Base-by-base conservation (phyloP, 2,888 invertebrate species). In the Nyleta sp. region DNA sequence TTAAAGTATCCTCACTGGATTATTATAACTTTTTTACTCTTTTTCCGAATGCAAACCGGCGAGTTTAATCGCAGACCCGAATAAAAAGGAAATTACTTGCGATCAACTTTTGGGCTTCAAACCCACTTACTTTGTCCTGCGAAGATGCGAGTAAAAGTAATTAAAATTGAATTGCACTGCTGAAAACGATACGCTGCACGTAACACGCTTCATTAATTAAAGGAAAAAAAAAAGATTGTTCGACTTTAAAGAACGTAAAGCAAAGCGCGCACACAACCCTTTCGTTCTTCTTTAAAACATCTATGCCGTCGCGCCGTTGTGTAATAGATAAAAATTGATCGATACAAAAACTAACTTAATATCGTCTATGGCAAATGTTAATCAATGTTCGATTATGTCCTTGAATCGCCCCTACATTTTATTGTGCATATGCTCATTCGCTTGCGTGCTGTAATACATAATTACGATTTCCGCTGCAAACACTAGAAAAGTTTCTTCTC, bases 301-400 rank as follows among this genome's bases (percentile, higher is more conserved):
- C 24, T 57, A 65, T 33, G 31, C n/a, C 38, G 46, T 17, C 13
- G 20, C 44, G 11, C 11, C 24, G 20, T n/a, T 24, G 11, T 65
- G 55, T 42, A 65, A 35, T 73, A 57, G 48, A 73, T 57, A 57
- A 64, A 73, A 65, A 55, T 72, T 74, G 52, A 74, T 74, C 73
- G 59, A 67, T 73, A 65, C 6, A 33, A 67, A 35, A 74, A 11
- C 18, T 73, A 65, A 65, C 59, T 31, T 65, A 73, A 65, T 64
- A 60, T 42, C 28, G 53, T 38, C 42, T 52, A 52, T 74, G 52
- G 59, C 17, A 67, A 65, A 65, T 67, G 59, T 67, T 65, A 74
- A 74, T 74, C 65, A 74, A 65, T 67, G 59, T 60, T 67, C 67
- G 59, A 74, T 64, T 50, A 52, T 55, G 40, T 20, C 64, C 73